phyloP scores from a whole-genome alignment of 2,888 invertebrate genomes.

The Rotaria macrura region DNA sequence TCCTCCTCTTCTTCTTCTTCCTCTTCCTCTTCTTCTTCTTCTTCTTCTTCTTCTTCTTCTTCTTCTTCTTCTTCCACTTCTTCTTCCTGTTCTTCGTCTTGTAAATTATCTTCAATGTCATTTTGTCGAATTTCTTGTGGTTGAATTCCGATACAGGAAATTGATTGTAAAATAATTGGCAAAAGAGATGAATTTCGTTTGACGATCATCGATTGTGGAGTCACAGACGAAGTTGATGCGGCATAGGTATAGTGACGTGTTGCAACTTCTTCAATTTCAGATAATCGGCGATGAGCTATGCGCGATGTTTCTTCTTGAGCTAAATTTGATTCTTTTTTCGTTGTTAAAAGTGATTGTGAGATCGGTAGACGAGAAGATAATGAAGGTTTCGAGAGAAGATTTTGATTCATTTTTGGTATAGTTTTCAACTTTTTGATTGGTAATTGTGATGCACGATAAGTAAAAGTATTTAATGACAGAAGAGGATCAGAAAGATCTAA shows the following conservation, averaged over 20 bases:
- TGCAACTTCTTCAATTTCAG: not conserved
- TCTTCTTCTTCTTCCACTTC: not conserved
- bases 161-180: not conserved
- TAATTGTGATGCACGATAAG: not conserved
- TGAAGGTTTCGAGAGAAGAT: not conserved
- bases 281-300: not conserved
- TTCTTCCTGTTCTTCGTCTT: not conserved
- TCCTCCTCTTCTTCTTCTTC: not conserved
- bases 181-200: not conserved
- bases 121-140: not conserved
- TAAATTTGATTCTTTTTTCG: not conserved
- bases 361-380: not conserved
- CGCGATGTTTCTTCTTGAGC: not conserved
- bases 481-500: not conserved
- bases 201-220: not conserved
- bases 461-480: not conserved
- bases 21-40: not conserved
- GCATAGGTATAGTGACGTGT: not conserved
- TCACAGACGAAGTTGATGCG: not conserved
- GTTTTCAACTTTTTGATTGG: not conserved
- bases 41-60: not conserved
- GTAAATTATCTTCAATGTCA: not conserved
- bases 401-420: not conserved
- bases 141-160: not conserved
- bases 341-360: not conserved